Conservation (phyloP, 2,113 vertebrate genomes). For the Uropsilus gracilis region DNA sequence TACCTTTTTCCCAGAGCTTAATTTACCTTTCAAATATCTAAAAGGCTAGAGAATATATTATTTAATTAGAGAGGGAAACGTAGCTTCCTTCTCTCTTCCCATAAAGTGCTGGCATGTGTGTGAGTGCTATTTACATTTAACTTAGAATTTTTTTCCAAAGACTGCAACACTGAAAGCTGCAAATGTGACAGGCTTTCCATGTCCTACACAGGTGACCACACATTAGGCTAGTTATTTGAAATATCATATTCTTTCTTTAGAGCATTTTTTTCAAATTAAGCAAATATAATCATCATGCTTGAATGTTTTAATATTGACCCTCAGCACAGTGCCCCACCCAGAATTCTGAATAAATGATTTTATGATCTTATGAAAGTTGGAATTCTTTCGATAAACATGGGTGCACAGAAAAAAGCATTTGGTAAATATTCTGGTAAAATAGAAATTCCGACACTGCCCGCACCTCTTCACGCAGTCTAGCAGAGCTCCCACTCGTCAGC, state of each 20-base stretch:
- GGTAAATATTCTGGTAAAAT: background rate
- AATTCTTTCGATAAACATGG: conserved; percentile 17
- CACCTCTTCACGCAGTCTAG: conserved; percentile 8
- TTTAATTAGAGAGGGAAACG: background rate
- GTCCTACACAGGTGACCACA: background rate
- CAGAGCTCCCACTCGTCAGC: background rate
- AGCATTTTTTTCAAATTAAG: background rate
- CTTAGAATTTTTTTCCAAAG: background rate
- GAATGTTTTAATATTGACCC: background rate
- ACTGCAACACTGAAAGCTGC: background rate
- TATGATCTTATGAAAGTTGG: background rate
- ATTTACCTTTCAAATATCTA: conserved; percentile 27
- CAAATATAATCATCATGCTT: background rate
- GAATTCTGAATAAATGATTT: background rate
- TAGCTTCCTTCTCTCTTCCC: background rate
- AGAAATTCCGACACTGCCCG: background rate
- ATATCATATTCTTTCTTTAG: background rate
- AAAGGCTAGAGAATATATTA: background rate
- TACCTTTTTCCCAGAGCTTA: background rate
- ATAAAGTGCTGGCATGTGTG: background rate
- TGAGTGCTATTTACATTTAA: background rate
- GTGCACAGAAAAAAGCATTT: background rate
- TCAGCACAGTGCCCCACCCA: background rate
- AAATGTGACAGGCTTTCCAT: background rate
- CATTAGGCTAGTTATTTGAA: background rate